A percentile compares a stretch with the other conserved stretches of the same genome.
phyloP scores from a whole-genome alignment of 2,888 invertebrate species.

The Salticus scenicus region DNA sequence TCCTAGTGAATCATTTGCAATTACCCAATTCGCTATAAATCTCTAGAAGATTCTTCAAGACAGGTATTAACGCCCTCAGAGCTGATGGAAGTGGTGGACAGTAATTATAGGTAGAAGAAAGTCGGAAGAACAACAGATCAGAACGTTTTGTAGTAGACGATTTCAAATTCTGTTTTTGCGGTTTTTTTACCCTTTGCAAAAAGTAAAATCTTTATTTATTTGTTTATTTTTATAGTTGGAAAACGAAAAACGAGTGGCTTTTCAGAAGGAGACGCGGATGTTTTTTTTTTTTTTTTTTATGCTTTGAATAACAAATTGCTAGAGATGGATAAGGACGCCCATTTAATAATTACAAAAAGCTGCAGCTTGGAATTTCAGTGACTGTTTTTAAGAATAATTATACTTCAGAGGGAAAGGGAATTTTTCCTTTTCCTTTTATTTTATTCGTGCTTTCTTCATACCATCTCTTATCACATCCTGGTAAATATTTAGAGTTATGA shows the following conservation, averaged over 20 bases:
- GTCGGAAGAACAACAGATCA: conserved; percentile 10
- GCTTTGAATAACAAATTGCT: too few relatives aligned
- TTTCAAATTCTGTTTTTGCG: conserved; percentile 23
- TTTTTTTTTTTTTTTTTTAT: too few relatives aligned
- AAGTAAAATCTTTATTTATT: not conserved
- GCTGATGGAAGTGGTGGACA: conserved; percentile 19
- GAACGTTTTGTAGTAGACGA: conserved; percentile 16
- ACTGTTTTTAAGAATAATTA: too few relatives aligned
- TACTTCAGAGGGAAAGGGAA: too few relatives aligned
- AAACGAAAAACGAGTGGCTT: not conserved
- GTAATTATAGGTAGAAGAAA: conserved; percentile 46
- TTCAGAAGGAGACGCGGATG: not conserved
- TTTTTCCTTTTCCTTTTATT: too few relatives aligned
- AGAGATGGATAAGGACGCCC: too few relatives aligned
- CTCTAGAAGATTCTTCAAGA: conserved; percentile 27
- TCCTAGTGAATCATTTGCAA: conserved; percentile 30
- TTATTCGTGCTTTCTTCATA: too few relatives aligned
- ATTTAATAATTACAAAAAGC: too few relatives aligned
- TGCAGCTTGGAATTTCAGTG: too few relatives aligned
- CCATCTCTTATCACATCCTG: too few relatives aligned
- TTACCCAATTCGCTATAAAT: conserved; percentile 50
- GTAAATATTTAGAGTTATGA: too few relatives aligned
- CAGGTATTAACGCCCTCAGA: conserved; percentile 50
- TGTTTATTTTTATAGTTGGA: not conserved
- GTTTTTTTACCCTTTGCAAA: too few relatives aligned